These are phyloP conservation scores for Lasioglossum malachurum DNA, from an alignment of 2,888 invertebrate genomes.

Conservation along the genomic window DNA sequence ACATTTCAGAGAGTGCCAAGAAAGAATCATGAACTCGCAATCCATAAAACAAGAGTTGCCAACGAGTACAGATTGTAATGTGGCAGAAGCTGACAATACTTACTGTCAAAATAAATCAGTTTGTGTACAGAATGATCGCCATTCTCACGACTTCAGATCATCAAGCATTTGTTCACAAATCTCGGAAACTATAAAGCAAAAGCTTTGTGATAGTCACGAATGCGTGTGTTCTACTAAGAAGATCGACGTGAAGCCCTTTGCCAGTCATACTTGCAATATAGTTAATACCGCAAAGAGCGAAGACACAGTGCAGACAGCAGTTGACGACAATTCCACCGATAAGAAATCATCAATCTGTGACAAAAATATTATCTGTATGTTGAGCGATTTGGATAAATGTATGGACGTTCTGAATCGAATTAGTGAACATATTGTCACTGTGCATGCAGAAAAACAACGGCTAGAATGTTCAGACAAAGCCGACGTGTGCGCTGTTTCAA, in stretches of 20 bases:
- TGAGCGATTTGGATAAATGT: constrained; percentile 62
- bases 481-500: constrained; percentile 62
- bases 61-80: constrained; percentile 50
- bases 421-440: constrained; percentile 57
- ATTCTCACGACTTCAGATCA: constrained; percentile 24
- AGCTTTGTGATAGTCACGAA: constrained; percentile 38
- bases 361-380: constrained; percentile 58
- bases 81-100: constrained; percentile 20
- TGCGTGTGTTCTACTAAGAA: constrained; percentile 40
- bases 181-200: constrained; percentile 44
- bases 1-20: constrained; percentile 62
- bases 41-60: constrained; percentile 63
- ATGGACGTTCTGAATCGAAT: constrained; percentile 61
- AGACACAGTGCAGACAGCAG: constrained; percentile 27
- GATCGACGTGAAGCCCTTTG: constrained; percentile 46
- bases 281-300: constrained; percentile 47
- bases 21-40: constrained; percentile 42
- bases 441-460: constrained; percentile 57
- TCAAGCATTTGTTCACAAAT: constrained; percentile 31
- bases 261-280: constrained; percentile 31
- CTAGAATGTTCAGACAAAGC: constrained; percentile 39
- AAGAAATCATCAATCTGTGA: constrained; percentile 53
- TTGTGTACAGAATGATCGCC: constrained; percentile 30
- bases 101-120: constrained; percentile 36
- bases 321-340: constrained; percentile 40